Base-by-base conservation (phyloP, 2,888 invertebrate species). In the Acronicta leporina region DNA sequence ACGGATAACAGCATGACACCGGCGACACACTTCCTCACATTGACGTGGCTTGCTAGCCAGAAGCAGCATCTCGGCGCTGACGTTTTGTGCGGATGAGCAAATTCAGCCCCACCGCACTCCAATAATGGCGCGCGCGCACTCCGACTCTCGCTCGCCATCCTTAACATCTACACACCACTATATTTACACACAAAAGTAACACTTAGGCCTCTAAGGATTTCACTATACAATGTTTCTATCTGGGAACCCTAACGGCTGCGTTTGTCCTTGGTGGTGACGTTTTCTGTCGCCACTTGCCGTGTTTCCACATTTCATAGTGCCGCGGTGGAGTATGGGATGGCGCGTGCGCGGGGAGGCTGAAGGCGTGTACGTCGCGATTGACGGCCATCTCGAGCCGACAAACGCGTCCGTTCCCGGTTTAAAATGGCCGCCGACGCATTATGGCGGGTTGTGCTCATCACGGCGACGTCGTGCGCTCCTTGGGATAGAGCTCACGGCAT, bases 211-310 rank as follows among this genome's bases (percentile, higher is more conserved):
- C 89, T 92, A 88, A 75, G 71, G 77, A 81, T 82, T 82, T 82
- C 86, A 89, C 88, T 86, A 82, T 82, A 87, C 81, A 86, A 86
- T 70, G 87, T 91, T 81, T 90, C 92, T 94, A 93, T 93, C 93
- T 92, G 81, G 93, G 92, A 80, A 93, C 92, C 87, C 89, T 90
- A 85, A 92, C 87, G 86, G 92, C 91, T 83, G 88, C 84, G 90
- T 91, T 90, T 87, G 94, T 93, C 91, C 93, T 92, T 84, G 92
- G 90, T 83, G 87, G 90, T 90, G 92, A 91, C 88, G 91, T 88
- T 92, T 95, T 94, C 87, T 95, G 95, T 94, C 97, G 96, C 97
- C 97, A 97, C 96, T 97, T 97, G 95, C 96, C 96, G 95, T 97
- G 97, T 92, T 97, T 97, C 96, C 96, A 96, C 95, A 96, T 96